These are phyloP conservation scores for Yasuhikotakia modesta DNA, from an alignment of 2,797 vertebrate species.

Conservation along the genomic window DNA sequence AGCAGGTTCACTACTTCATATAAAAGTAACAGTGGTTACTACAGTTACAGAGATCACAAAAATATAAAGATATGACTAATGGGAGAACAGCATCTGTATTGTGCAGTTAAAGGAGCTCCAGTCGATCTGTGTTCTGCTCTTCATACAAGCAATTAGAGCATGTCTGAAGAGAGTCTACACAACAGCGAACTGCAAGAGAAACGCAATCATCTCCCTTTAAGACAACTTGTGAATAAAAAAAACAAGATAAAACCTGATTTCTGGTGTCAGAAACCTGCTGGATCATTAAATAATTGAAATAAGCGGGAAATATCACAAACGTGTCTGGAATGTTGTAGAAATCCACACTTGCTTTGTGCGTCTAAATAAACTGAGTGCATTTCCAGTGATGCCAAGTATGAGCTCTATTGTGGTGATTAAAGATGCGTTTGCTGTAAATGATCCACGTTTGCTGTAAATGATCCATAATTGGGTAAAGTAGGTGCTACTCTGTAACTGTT, in stretches of 20 bases:
- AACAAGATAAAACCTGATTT: conserved; percentile 41
- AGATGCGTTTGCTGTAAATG: background rate
- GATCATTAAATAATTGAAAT: conserved; percentile 32
- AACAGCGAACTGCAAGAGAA: conserved; percentile 36
- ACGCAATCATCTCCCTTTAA: conserved; percentile 55
- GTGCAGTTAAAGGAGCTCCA: background rate
- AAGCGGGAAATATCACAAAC: background rate
- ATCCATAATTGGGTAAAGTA: conserved; percentile 27
- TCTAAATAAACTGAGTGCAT: background rate
- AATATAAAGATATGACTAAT: conserved; percentile 38
- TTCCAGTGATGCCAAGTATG: background rate
- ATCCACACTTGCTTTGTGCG: background rate
- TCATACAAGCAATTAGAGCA: no score
- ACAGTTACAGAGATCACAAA: conserved; percentile 33
- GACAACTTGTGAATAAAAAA: conserved; percentile 46
- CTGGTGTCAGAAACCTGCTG: conserved; percentile 32
- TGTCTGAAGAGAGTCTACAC: no score
- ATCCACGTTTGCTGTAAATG: background rate
- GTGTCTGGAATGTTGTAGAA: conserved; percentile 64
- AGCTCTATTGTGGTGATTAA: background rate
- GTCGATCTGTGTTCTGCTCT: background rate
- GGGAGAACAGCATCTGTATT: background rate
- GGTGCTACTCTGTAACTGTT: conserved; percentile 16
- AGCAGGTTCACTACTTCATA: background rate
- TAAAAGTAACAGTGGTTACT: conserved; percentile 9